A percentile compares a stretch with the other conserved stretches of the same genome.
Evolutionary conservation across 2,113 vertebrate species (phyloP).

Genomic region (Tyrannus savana): DNA sequence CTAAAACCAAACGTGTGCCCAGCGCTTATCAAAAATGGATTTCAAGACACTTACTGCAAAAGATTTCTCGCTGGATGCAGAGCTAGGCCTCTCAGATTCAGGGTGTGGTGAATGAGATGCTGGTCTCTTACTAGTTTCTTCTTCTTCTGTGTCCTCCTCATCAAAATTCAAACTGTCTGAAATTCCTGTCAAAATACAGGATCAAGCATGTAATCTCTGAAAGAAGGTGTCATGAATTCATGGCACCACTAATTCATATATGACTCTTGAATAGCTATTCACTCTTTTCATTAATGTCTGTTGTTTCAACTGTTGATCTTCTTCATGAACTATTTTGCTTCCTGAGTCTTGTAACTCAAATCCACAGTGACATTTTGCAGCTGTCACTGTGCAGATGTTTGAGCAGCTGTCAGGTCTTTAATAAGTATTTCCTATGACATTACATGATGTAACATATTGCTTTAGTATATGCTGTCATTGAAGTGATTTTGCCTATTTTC

Average conservation of each 20-base stretch:
- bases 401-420: background rate
- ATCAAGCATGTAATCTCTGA: background rate
- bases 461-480: background rate
- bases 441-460: background rate
- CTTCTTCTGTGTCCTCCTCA: conserved; percentile 84
- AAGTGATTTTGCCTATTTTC: background rate
- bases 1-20: background rate
- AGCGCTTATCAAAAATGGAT: background rate
- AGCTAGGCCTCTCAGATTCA: conserved; percentile 80
- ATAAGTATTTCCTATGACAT: background rate
- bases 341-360: background rate
- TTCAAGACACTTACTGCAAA: conserved; percentile 74
- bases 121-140: conserved; percentile 63
- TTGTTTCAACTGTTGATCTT: background rate
- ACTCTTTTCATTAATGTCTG: background rate
- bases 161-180: conserved; percentile 93
- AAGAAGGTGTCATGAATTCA: background rate
- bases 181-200: conserved; percentile 79
- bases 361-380: background rate
- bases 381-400: background rate
- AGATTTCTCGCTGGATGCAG: conserved; percentile 84
- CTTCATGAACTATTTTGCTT: background rate
- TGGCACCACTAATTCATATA: background rate
- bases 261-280: background rate
- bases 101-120: conserved; percentile 70